A percentile compares a stretch with the other conserved stretches of the same genome.
phyloP scores from a whole-genome alignment of 2,797 vertebrate species.

The Manis crassicaudata region DNA sequence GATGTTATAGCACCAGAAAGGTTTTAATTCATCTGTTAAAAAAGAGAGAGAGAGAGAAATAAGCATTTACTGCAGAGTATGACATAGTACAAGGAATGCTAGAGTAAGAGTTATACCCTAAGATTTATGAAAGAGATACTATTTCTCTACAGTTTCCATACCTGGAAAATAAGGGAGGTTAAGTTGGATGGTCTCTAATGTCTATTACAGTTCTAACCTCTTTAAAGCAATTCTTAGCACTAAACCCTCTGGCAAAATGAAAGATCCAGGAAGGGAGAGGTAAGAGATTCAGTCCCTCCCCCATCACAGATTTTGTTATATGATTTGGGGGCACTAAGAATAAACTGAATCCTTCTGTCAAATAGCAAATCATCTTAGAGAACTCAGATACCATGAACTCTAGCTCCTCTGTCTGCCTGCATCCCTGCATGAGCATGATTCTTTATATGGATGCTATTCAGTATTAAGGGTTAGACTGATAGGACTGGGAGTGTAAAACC shows the following conservation, averaged over 20 bases:
- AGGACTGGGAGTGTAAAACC: not conserved
- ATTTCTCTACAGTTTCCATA: not conserved
- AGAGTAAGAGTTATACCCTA: not conserved
- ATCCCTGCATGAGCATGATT: not conserved
- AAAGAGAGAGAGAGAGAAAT: not conserved
- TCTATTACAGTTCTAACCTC: not conserved
- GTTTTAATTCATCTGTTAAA: conserved; percentile 80
- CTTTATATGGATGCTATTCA: not conserved
- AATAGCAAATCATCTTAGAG: not conserved
- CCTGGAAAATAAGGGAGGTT: not conserved
- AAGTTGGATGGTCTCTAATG: not conserved
- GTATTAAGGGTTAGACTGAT: not conserved
- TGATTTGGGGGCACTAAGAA: not conserved
- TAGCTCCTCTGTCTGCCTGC: not conserved
- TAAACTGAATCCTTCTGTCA: conserved; percentile 10
- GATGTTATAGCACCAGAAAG: conserved; percentile 84
- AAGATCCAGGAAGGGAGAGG: not conserved
- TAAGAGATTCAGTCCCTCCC: not conserved
- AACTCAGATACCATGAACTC: not conserved
- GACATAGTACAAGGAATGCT: not conserved
- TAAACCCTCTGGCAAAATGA: not conserved
- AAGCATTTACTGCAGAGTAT: not conserved
- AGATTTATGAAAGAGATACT: not conserved
- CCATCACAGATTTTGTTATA: not conserved
- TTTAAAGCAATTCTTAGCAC: not conserved